A percentile compares a stretch with the other conserved stretches of the same genome.
Evolutionary conservation across 1,140 invertebrate species (phyloP).

Genomic region (Drosophila nikananu): DNA sequence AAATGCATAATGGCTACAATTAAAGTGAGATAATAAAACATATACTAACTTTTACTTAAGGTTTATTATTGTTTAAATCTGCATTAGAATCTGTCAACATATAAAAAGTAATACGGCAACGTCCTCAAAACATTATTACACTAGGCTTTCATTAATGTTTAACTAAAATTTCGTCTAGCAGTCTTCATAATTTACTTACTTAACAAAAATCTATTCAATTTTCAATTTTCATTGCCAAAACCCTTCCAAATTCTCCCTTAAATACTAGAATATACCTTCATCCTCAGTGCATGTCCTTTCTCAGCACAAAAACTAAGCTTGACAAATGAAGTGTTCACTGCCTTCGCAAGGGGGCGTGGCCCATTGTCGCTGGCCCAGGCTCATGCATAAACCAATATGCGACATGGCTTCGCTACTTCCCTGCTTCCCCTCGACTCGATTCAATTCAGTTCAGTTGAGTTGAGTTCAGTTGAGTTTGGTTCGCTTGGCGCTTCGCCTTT

Average conservation of each 20-base stretch:
- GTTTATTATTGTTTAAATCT: too few relatives aligned
- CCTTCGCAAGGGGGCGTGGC: conserved; percentile 10
- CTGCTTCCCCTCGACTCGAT: neutral
- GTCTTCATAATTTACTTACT: too few relatives aligned
- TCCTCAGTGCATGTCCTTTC: conserved; percentile 31
- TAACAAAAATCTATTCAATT: too few relatives aligned
- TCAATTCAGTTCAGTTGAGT: conserved; percentile 11
- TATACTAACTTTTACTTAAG: too few relatives aligned
- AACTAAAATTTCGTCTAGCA: too few relatives aligned
- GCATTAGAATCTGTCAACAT: too few relatives aligned
- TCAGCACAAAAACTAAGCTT: conserved; percentile 44
- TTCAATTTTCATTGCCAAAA: too few relatives aligned
- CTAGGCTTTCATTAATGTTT: too few relatives aligned
- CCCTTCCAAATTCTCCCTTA: neutral
- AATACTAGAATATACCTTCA: neutral
- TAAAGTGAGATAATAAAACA: too few relatives aligned
- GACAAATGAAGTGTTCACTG: conserved; percentile 77
- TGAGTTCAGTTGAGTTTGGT: conserved; percentile 21
- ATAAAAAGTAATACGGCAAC: too few relatives aligned
- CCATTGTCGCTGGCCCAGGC: conserved; percentile 43
- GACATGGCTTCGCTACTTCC: conserved; percentile 34
- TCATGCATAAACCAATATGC: conserved; percentile 81
- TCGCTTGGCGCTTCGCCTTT: conserved; percentile 26
- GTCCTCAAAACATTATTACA: too few relatives aligned
- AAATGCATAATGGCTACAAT: too few relatives aligned